Base-by-base conservation (phyloP, 2,113 vertebrate genomes). In the Alaudala cheleensis region DNA sequence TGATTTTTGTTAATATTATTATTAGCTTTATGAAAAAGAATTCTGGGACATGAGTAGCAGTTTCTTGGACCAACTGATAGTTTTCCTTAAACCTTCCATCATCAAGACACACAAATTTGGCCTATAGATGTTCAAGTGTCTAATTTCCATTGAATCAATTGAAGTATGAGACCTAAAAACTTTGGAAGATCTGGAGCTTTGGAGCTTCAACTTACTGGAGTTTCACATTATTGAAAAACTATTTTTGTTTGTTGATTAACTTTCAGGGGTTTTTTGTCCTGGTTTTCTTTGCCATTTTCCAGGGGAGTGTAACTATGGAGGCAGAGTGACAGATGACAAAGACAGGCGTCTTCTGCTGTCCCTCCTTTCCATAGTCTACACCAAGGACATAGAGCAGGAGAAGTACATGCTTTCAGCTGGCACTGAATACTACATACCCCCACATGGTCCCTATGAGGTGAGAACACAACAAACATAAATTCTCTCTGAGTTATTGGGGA, bases 271-370 rank as follows among this genome's bases (percentile, higher is more conserved):
- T 76, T 77, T 61, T 81, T 50, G 51, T 82, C 44, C 86, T 85
- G 92, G 5, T 70, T 82, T 67, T 82, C 58, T 95, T 22, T 96
- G 53, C 61, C 10, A 45, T 89, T 82, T 87, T 42, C 79, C 88
- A 99, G 99, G 99, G 57, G 99, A 99, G 97, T 99, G 99, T 95
- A 99, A 99, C 97, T 99, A 99, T 9, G 99, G 99, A 53, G 99
- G 99, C 4, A 98, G 99, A 97, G 99, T 99, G 92, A 99, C 99
- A 8, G 99, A 99, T 88, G 99, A 99, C 94, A 99, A 99, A 95
- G 99, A 99, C 97, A 98, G 99, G 45, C 98, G 99, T 54, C 98
- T 99, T 78, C 98, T 99, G 58, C 94, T 99, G 39, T 99, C 99
- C 4, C 98, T 99, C 72, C 98, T 99, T 77, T 99, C 99, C 56